Percentiles rank a stretch among this genome's conserved stretches.
These are phyloP conservation scores for Melieria omissa DNA, from an alignment of 2,888 invertebrate species.

Conservation along the genomic window DNA sequence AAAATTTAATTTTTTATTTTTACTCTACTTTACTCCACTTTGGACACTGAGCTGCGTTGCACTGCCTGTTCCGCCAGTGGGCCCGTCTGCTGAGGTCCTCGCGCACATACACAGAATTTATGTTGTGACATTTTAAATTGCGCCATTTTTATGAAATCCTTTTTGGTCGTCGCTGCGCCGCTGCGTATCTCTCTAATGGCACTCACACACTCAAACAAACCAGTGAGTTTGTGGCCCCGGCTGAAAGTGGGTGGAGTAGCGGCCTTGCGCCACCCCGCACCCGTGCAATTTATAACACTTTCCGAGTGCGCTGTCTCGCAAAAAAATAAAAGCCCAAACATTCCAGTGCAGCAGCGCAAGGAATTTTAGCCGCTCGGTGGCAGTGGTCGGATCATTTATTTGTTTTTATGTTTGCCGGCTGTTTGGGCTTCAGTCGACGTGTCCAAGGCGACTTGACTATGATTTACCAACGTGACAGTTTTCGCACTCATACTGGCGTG, in stretches of 20 bases:
- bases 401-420: conserved; percentile 60
- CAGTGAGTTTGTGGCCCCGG: conserved; percentile 7
- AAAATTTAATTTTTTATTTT: too few species aligned
- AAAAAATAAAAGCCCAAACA: not conserved
- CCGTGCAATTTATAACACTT: conserved; percentile 33
- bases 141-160: conserved; percentile 67
- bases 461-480: too few species aligned
- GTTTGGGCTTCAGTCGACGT: too few species aligned
- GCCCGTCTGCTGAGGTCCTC: not conserved
- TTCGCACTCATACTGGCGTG: too few species aligned
- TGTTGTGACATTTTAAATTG: conserved; percentile 68
- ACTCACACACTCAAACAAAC: not conserved
- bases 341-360: conserved; percentile 17
- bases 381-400: conserved; percentile 62
- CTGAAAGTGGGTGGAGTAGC: conserved; percentile 16
- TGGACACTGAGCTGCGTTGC: too few species aligned
- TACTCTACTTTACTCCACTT: too few species aligned
- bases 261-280: conserved; percentile 5
- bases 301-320: conserved; percentile 26
- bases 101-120: conserved; percentile 56
- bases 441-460: too few species aligned
- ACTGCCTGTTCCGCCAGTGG: conserved; percentile 11
- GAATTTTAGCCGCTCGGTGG: conserved; percentile 28
- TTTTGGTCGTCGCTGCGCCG: conserved; percentile 44
- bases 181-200: too few species aligned